Evolutionary conservation across 30 jellyfish, hydroid and myxozoan species (phyloP).

Genomic region (Hydractinia echinata): DNA sequence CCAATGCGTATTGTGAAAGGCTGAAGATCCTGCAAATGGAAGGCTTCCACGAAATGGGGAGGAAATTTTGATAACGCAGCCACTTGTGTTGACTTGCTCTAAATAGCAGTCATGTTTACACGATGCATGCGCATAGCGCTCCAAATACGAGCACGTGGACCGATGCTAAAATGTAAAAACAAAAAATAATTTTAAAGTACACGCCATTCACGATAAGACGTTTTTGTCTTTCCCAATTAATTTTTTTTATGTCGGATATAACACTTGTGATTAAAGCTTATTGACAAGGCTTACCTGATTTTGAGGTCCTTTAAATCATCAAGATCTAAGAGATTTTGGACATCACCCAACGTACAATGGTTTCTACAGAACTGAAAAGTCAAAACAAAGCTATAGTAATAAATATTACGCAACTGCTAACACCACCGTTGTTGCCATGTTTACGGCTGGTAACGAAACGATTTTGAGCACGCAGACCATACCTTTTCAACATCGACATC

Average conservation of each 20-base stretch:
- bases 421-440: background rate
- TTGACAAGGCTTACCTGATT: conserved; percentile 41
- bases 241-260: too few species aligned
- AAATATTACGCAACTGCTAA: background rate
- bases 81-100: too few species aligned
- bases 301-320: conserved; percentile 79
- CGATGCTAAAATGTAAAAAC: conserved; percentile 50
- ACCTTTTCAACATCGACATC: conserved; percentile 23
- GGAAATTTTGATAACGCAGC: too few species aligned
- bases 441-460: background rate
- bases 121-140: too few species aligned
- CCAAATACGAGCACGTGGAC: conserved; percentile 76
- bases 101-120: too few species aligned
- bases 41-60: too few species aligned
- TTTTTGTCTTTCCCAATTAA: too few species aligned
- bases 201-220: too few species aligned
- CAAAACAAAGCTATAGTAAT: background rate
- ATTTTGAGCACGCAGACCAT: background rate
- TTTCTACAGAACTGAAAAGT: conserved; percentile 56
- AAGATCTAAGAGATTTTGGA: conserved; percentile 34
- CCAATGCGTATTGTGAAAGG: too few species aligned
- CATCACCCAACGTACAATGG: conserved; percentile 68
- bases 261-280: too few species aligned
- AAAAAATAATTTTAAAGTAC: background rate
- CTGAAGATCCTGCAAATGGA: too few species aligned